Conservation (phyloP, 2,797 vertebrate genomes). For the Gallirallus australis region DNA sequence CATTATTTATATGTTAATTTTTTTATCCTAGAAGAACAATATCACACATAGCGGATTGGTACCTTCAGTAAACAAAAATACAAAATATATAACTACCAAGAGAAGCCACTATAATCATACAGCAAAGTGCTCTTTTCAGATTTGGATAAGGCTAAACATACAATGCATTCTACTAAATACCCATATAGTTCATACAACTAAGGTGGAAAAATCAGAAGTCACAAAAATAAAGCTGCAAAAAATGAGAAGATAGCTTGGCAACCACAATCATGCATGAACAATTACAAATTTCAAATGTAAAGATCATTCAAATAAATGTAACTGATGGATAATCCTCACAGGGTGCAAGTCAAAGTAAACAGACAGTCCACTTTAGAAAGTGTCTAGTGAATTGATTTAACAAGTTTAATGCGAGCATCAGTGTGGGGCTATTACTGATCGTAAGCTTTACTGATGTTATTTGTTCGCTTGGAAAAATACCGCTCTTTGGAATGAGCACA, state of each 20-base stretch:
- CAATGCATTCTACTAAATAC: slow-evolving; percentile 37
- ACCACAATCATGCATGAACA: slow-evolving; percentile 78
- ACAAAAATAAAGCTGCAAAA: slow-evolving; percentile 58
- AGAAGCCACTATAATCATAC: slow-evolving; percentile 48
- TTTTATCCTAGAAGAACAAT: slow-evolving; percentile 65
- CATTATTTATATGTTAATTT: slow-evolving; percentile 70
- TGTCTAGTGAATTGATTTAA: slow-evolving; percentile 94
- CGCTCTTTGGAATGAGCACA: slow-evolving; percentile 94
- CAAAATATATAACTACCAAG: slow-evolving; percentile 33
- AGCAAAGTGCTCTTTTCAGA: slow-evolving; percentile 42
- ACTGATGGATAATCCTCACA: slow-evolving; percentile 83
- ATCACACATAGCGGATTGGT: not conserved
- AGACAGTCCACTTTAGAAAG: slow-evolving; percentile 92
- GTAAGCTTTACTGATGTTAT: slow-evolving; percentile 95
- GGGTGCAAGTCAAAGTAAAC: slow-evolving; percentile 83
- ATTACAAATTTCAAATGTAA: slow-evolving; percentile 84
- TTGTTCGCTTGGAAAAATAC: slow-evolving; percentile 95
- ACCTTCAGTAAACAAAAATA: slow-evolving; percentile 49
- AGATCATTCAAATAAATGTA: slow-evolving; percentile 83
- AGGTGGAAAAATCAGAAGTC: slow-evolving; percentile 46
- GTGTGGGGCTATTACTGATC: slow-evolving; percentile 92
- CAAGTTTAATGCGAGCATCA: slow-evolving; percentile 94
- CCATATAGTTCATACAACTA: slow-evolving; percentile 27
- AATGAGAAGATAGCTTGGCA: slow-evolving; percentile 57
- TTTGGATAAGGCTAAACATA: slow-evolving; percentile 60